Evolutionary conservation across 2,113 vertebrate genomes (phyloP).

Genomic region (Psittacus erithacus): DNA sequence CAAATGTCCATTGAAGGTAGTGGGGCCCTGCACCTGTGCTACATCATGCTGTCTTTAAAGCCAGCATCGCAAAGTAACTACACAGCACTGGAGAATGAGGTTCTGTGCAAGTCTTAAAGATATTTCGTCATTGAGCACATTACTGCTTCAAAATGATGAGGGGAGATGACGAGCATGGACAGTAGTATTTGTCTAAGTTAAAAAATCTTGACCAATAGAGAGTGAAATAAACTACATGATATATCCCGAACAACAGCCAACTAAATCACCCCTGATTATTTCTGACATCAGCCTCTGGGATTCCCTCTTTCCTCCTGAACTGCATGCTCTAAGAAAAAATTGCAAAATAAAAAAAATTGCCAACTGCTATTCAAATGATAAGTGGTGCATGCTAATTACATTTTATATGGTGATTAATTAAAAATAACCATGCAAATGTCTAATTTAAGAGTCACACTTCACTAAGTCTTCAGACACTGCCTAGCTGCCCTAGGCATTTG

Average conservation of each 20-base stretch:
- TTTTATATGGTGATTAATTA: conserved; percentile 72
- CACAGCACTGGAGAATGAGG: rapidly evolving
- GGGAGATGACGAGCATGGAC: background rate
- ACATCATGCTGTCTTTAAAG: background rate
- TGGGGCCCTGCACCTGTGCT: background rate
- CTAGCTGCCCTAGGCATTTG: conserved; percentile 45
- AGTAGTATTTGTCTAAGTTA: background rate
- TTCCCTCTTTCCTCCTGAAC: conserved; percentile 12
- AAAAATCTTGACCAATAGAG: background rate
- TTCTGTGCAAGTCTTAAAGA: background rate
- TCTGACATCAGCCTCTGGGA: conserved; percentile 46
- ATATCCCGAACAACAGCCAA: background rate
- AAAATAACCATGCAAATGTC: conserved; percentile 62
- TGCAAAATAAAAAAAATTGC: conserved; percentile 44
- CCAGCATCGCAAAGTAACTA: background rate
- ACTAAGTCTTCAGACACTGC: conserved; percentile 45
- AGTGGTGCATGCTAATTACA: conserved; percentile 64
- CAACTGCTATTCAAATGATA: conserved; percentile 62
- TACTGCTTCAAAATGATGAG: background rate
- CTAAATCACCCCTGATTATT: conserved; percentile 14
- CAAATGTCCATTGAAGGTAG: background rate
- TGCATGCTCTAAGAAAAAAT: background rate
- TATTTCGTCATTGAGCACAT: background rate
- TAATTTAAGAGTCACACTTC: conserved; percentile 59
- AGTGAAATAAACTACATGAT: background rate